phyloP scores from a whole-genome alignment of 1,140 invertebrate species.

The Lutraria rhynchaena region DNA sequence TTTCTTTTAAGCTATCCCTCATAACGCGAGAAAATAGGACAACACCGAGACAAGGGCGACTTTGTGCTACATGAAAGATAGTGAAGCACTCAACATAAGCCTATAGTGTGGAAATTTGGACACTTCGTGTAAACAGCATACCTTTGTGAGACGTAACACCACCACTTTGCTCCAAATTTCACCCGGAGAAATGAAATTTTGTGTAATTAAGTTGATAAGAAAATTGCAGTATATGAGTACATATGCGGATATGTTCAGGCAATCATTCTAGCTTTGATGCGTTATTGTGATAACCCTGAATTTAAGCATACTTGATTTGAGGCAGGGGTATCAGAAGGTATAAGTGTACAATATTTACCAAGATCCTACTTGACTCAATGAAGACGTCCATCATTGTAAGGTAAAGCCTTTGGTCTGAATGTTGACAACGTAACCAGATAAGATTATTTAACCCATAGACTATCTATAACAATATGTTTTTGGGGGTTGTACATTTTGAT shows the following conservation, averaged over 20 bases:
- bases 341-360: too few species aligned
- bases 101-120: conserved; percentile 57
- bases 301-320: conserved; percentile 17
- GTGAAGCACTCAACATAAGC: conserved; percentile 35
- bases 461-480: too few species aligned
- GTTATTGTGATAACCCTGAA: conserved; percentile 47
- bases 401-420: too few species aligned
- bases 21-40: conserved; percentile 49
- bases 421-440: too few species aligned
- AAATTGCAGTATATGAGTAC: conserved; percentile 9
- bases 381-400: too few species aligned
- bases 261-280: conserved; percentile 23
- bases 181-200: conserved; percentile 33
- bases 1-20: neutral
- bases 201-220: conserved; percentile 57
- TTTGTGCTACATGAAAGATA: conserved; percentile 54
- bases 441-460: too few species aligned
- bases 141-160: conserved; percentile 30
- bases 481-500: too few species aligned
- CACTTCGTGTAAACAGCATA: conserved; percentile 59
- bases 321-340: neutral
- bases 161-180: neutral
- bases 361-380: too few species aligned
- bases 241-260: conserved; percentile 46
- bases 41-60: conserved; percentile 31